These are phyloP conservation scores for Dasyurus viverrinus DNA, from an alignment of 2,113 vertebrate genomes.

Conservation along the genomic window DNA sequence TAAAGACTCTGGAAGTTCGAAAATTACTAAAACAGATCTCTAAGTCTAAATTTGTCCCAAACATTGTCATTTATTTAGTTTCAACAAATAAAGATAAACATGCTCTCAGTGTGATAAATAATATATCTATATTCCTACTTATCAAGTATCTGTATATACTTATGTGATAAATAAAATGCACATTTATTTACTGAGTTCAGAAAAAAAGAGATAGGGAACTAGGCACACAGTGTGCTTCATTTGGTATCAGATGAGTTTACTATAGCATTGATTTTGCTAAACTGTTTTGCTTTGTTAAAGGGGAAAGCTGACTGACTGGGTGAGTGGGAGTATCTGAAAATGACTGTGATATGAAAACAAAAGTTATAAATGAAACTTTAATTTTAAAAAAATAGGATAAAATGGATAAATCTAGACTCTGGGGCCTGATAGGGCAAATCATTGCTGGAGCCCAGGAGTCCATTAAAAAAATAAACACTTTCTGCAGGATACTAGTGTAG, in stretches of 20 bases:
- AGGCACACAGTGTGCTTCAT: not conserved
- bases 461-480: not conserved
- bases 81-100: not conserved
- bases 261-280: not conserved
- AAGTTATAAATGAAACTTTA: not conserved
- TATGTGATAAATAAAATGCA: not conserved
- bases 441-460: not conserved
- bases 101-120: not conserved
- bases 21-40: not conserved
- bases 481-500: not conserved
- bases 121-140: not conserved
- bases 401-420: not conserved
- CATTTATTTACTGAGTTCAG: not conserved
- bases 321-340: not conserved
- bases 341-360: not conserved
- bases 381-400: not conserved
- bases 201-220: not conserved
- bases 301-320: not conserved
- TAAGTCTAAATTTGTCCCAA: not conserved
- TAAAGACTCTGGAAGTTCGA: not conserved
- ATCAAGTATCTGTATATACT: not conserved
- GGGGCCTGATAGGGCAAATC: not conserved
- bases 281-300: not conserved
- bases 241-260: not conserved
- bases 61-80: not conserved